Percentiles rank a stretch among this genome's conserved stretches.
These are phyloP conservation scores for Pseudochaenichthys georgianus DNA, from an alignment of 2,797 vertebrate genomes.

Conservation along the genomic window DNA sequence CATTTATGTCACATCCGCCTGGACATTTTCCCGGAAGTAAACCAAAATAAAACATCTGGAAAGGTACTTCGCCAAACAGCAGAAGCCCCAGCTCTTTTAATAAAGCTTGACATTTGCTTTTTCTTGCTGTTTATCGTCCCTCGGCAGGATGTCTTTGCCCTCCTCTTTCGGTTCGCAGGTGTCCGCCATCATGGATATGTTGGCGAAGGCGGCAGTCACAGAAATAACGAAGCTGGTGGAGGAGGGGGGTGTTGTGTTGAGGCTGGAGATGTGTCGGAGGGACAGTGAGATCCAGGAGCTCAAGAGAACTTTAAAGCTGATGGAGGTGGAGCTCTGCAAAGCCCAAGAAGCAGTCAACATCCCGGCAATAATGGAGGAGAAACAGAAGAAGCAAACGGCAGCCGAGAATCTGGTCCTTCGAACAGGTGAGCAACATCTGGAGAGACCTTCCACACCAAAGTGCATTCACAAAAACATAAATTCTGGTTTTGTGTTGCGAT, in stretches of 20 bases:
- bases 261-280: slow-evolving; percentile 75
- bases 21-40: slow-evolving; percentile 53
- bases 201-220: slow-evolving; percentile 81
- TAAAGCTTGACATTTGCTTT: rapidly evolving
- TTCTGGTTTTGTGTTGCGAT: rapidly evolving
- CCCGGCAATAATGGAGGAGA: slow-evolving; percentile 5
- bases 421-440: slow-evolving; percentile 35
- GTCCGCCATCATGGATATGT: slow-evolving; percentile 80
- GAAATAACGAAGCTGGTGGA: slow-evolving; percentile 83
- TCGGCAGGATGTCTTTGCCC: slow-evolving; percentile 65
- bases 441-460: not conserved
- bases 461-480: not conserved
- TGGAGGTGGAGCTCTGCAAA: slow-evolving; percentile 75
- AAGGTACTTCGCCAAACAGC: not conserved
- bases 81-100: not conserved
- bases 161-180: slow-evolving; percentile 72
- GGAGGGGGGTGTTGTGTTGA: slow-evolving; percentile 71
- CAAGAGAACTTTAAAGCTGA: slow-evolving; percentile 66
- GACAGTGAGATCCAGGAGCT: slow-evolving; percentile 80
- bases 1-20: slow-evolving; percentile 47
- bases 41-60: slow-evolving; percentile 42
- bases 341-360: slow-evolving; percentile 47
- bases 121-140: rapidly evolving
- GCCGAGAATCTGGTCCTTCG: not conserved
- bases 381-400: slow-evolving; percentile 5